A percentile compares a stretch with the other conserved stretches of the same genome.
phyloP scores from a whole-genome alignment of 2,888 invertebrate genomes.

The Stenurella melanura region DNA sequence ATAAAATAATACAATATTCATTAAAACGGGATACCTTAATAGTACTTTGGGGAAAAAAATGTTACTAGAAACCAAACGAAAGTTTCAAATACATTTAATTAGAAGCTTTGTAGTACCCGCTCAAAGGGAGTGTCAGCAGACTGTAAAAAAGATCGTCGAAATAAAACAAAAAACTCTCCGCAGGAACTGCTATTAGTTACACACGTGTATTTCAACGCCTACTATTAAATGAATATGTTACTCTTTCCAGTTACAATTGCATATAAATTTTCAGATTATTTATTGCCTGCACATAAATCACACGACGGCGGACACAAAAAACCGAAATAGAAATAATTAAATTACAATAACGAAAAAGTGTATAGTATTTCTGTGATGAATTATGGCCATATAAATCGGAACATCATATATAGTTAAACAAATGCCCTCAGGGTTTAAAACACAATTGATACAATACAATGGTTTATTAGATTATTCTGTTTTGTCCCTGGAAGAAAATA shows the following conservation, averaged over 20 bases:
- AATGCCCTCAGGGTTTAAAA: background rate
- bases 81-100: constrained; percentile 35
- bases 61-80: constrained; percentile 11
- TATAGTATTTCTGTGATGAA: background rate
- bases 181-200: constrained; percentile 47
- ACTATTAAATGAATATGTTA: constrained; percentile 54
- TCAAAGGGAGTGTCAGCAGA: constrained; percentile 29
- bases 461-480: background rate
- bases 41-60: constrained; percentile 19
- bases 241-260: constrained; percentile 52
- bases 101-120: constrained; percentile 28
- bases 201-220: constrained; percentile 55
- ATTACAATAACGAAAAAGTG: constrained; percentile 25
- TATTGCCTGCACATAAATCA: constrained; percentile 49
- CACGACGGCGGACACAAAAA: constrained; percentile 12
- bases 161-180: constrained; percentile 37
- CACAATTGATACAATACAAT: background rate
- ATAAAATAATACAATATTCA: background rate
- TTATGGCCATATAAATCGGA: constrained; percentile 5
- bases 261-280: constrained; percentile 52
- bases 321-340: constrained; percentile 32
- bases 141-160: constrained; percentile 33
- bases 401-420: background rate
- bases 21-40: constrained; percentile 4
- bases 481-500: background rate